Evolutionary conservation across 2,888 invertebrate species (phyloP).

Genomic region (Trachelus troglodyta): DNA sequence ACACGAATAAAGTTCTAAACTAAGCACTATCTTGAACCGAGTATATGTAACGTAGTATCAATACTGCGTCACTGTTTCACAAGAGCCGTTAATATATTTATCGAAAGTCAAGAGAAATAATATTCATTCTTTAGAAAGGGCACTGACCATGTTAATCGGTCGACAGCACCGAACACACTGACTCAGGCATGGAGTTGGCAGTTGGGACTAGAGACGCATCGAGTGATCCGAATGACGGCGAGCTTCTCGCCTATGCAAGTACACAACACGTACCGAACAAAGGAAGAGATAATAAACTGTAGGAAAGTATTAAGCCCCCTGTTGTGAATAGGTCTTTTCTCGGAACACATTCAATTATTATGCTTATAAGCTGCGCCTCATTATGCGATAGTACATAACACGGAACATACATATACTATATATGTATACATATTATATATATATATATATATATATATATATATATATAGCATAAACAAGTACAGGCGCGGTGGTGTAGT

Average conservation of each 20-base stretch:
- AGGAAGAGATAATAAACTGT: background rate
- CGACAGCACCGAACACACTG: constrained; percentile 40
- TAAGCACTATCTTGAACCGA: background rate
- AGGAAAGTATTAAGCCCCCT: background rate
- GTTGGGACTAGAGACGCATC: constrained; percentile 8
- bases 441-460: too few relatives aligned
- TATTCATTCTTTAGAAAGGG: constrained; percentile 20
- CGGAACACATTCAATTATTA: background rate
- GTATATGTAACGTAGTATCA: background rate
- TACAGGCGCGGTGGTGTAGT: too few relatives aligned
- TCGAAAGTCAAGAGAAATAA: background rate
- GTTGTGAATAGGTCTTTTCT: background rate
- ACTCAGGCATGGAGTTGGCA: constrained; percentile 34
- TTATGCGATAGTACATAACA: background rate
- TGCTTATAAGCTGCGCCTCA: background rate
- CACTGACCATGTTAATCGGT: constrained; percentile 47
- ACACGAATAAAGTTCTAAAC: background rate
- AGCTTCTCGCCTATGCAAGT: background rate
- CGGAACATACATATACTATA: background rate
- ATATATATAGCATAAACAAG: too few relatives aligned
- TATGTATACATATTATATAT: too few relatives aligned
- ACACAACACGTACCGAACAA: background rate
- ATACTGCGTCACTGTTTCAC: background rate
- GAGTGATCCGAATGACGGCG: constrained; percentile 17
- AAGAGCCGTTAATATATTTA: background rate